phyloP scores from a whole-genome alignment of 2,888 invertebrate genomes.

The Scaptomyza tumidula region DNA sequence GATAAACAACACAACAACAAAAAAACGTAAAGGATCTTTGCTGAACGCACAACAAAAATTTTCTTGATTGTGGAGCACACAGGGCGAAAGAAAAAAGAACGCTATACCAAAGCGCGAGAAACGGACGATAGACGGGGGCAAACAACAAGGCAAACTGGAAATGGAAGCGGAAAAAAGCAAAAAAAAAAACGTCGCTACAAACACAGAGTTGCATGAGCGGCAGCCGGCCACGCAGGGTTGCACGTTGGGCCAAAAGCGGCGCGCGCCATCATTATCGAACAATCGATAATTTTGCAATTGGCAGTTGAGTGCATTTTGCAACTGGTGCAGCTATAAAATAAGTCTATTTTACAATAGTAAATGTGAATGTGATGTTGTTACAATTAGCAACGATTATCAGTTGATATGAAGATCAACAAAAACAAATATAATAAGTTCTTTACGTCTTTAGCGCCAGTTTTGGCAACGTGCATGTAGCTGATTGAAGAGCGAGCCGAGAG shows the following conservation, averaged over 20 bases:
- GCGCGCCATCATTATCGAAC: constrained; percentile 53
- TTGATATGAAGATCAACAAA: constrained; percentile 22
- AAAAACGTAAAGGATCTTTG: constrained; percentile 44
- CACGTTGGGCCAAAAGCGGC: constrained; percentile 32
- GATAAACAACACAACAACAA: constrained; percentile 45
- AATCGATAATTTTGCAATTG: constrained; percentile 56
- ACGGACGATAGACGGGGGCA: constrained; percentile 67
- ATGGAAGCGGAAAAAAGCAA: constrained; percentile 75
- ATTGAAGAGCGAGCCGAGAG: constrained; percentile 37
- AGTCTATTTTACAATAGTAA: neutral
- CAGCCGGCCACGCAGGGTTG: constrained; percentile 73
- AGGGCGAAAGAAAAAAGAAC: constrained; percentile 67
- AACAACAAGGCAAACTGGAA: constrained; percentile 74
- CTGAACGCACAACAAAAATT: constrained; percentile 48
- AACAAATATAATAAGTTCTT: constrained; percentile 4
- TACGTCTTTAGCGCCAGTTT: constrained; percentile 23
- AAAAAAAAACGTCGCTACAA: constrained; percentile 67
- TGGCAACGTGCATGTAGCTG: constrained; percentile 36
- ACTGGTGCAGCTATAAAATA: constrained; percentile 7
- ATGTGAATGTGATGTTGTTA: neutral
- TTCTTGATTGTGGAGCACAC: constrained; percentile 56
- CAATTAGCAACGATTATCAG: neutral
- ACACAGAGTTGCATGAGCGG: constrained; percentile 70
- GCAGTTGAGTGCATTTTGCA: constrained; percentile 18
- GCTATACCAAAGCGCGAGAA: constrained; percentile 67